Conservation (phyloP, 2,113 vertebrate genomes). For the Engystomops pustulosus region DNA sequence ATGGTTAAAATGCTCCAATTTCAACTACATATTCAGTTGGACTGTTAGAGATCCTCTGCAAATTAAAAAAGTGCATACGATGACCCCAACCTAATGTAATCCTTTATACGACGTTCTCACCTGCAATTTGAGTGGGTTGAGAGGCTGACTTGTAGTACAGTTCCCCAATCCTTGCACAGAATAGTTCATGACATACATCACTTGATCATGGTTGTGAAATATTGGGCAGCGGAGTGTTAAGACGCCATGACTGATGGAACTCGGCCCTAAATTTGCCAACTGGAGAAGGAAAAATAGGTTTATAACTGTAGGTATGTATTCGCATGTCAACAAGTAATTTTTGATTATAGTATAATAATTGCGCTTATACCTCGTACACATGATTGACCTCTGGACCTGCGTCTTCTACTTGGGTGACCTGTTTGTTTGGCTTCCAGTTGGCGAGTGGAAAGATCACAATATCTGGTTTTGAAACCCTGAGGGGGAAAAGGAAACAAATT, state of each 20-base stretch:
- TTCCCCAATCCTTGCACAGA: constrained; percentile 77
- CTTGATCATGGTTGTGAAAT: constrained; percentile 68
- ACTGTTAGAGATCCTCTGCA: neutral
- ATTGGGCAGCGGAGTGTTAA: constrained; percentile 83
- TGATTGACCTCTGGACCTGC: constrained; percentile 85
- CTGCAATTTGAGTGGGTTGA: constrained; percentile 77
- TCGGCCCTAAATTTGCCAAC: constrained; percentile 87
- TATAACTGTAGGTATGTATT: neutral
- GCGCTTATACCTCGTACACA: constrained; percentile 83
- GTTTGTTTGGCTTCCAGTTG: constrained; percentile 78
- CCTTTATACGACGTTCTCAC: constrained; percentile 71
- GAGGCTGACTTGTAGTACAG: constrained; percentile 76
- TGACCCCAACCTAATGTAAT: neutral
- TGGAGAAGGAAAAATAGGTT: constrained; percentile 60
- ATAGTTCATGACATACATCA: constrained; percentile 82
- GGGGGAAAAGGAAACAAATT: no score
- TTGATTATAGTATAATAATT: neutral
- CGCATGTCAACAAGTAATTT: neutral
- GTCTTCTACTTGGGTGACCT: constrained; percentile 74
- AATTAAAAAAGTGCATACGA: no score
- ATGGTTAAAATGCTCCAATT: no score
- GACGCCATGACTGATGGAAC: constrained; percentile 79
- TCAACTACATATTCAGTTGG: neutral
- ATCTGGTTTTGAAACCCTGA: constrained; percentile 86
- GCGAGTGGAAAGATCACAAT: constrained; percentile 80